These are phyloP conservation scores for Nymphalis urticae DNA, from an alignment of 2,888 invertebrate genomes.

Conservation along the genomic window DNA sequence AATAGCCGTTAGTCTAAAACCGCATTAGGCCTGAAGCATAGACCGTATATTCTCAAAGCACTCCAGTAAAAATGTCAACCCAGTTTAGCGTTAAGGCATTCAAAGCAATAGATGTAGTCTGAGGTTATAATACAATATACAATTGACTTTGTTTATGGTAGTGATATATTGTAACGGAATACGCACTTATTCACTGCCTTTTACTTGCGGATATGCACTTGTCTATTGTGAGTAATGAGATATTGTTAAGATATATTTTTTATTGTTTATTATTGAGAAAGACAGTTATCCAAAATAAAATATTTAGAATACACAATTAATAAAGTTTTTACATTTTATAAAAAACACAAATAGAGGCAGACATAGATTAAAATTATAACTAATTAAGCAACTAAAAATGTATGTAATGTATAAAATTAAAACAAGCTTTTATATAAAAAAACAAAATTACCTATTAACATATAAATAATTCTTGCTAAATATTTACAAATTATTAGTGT, in stretches of 20 bases:
- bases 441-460: no score
- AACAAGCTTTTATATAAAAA: no score
- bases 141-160: constrained; percentile 5
- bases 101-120: constrained; percentile 5
- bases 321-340: no score
- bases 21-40: constrained; percentile 10
- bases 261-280: background rate
- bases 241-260: background rate
- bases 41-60: constrained; percentile 9
- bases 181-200: constrained; percentile 8
- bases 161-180: constrained; percentile 5
- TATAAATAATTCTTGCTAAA: no score
- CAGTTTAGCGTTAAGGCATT: background rate
- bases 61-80: constrained; percentile 6
- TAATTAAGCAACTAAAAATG: no score
- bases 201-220: background rate
- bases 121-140: constrained; percentile 12
- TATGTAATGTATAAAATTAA: no score
- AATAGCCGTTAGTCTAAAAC: constrained; percentile 2
- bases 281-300: no score
- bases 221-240: background rate
- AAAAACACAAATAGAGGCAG: no score
- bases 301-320: no score
- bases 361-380: no score
- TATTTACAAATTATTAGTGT: no score